Conservation (phyloP, 2,888 invertebrate genomes). For the Epistrophella euchroma region DNA sequence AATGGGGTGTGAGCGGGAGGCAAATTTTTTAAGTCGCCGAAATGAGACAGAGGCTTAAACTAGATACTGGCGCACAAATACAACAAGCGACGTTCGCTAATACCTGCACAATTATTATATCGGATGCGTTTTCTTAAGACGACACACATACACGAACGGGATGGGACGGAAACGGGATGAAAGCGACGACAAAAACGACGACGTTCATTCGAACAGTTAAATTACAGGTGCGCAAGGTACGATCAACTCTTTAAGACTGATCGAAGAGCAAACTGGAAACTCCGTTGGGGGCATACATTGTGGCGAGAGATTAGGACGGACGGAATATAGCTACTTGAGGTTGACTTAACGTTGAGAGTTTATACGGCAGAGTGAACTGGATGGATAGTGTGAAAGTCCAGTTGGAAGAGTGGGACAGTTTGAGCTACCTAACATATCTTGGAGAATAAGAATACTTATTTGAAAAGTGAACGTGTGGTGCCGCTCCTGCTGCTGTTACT, state of each 20-base stretch:
- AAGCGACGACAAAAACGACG: constrained; percentile 12
- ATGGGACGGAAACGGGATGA: neutral
- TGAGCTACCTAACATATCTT: constrained; percentile 60
- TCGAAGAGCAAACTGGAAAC: constrained; percentile 78
- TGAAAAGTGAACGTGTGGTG: constrained; percentile 74
- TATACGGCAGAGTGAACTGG: constrained; percentile 58
- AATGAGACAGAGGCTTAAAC: constrained; percentile 72
- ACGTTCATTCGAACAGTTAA: constrained; percentile 73
- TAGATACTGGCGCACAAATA: constrained; percentile 65
- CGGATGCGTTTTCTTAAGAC: constrained; percentile 50
- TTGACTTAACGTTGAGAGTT: constrained; percentile 4
- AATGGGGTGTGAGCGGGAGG: constrained; percentile 73
- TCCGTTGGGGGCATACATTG: constrained; percentile 79
- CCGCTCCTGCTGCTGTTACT: constrained; percentile 45
- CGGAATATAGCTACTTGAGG: constrained; percentile 53
- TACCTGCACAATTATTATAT: constrained; percentile 54
- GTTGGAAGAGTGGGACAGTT: constrained; percentile 73
- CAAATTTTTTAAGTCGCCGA: constrained; percentile 41
- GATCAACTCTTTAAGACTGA: constrained; percentile 84
- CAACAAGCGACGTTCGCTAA: constrained; percentile 48
- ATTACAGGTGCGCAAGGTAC: constrained; percentile 83
- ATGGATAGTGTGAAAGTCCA: constrained; percentile 64
- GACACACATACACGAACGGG: constrained; percentile 27
- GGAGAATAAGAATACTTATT: constrained; percentile 75
- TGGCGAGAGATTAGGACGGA: constrained; percentile 52